phyloP scores from a whole-genome alignment of 2,113 vertebrate genomes.

The Thalassoma bifasciatum region DNA sequence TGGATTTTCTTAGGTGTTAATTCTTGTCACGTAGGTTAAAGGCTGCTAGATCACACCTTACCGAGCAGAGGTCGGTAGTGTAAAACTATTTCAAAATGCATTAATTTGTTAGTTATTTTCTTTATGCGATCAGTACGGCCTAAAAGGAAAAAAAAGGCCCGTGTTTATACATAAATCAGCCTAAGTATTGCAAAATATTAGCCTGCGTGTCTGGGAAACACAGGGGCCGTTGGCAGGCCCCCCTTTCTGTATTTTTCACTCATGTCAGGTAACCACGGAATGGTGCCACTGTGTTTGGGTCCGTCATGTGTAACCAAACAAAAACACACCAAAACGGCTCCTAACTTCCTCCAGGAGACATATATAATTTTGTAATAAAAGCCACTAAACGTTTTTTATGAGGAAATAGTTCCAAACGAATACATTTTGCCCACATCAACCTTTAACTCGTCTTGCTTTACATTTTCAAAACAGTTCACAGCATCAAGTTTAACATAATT shows the following conservation, averaged over 20 bases:
- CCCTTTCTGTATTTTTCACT: not conserved
- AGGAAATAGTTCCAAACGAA: too few relatives aligned
- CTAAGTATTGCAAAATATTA: not conserved
- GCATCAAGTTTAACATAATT: too few relatives aligned
- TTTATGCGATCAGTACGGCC: not conserved
- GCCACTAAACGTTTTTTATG: too few relatives aligned
- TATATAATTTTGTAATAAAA: not conserved
- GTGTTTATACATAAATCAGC: not conserved
- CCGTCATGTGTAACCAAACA: conserved; percentile 60
- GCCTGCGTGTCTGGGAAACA: not conserved
- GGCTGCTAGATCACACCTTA: not conserved
- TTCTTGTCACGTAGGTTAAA: conserved; percentile 4
- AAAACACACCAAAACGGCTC: conserved; percentile 46
- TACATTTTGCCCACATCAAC: too few relatives aligned
- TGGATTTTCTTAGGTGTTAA: not conserved
- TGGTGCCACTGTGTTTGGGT: conserved; percentile 8
- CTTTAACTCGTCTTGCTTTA: too few relatives aligned
- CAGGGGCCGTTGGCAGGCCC: not conserved
- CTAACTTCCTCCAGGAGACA: conserved; percentile 4
- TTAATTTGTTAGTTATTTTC: not conserved
- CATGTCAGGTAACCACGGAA: conserved; percentile 11
- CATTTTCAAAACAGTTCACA: too few relatives aligned
- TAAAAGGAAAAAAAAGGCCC: not conserved
- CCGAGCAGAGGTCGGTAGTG: not conserved
- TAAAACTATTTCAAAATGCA: not conserved